Evolutionary conservation across 2,888 invertebrate genomes (phyloP).

Genomic region (Heliconius charithonia): DNA sequence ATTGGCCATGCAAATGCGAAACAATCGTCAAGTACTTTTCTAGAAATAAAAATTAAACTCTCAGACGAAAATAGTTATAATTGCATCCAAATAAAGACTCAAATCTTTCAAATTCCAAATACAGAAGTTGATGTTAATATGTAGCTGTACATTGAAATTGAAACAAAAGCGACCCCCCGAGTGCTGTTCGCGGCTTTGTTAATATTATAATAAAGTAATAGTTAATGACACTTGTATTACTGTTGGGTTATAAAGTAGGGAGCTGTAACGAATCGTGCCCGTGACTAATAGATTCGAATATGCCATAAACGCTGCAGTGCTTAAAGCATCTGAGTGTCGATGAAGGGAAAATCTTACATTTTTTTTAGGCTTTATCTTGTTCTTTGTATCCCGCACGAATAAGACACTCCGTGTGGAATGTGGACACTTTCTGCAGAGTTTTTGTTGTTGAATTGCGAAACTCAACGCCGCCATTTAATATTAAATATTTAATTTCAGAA

Average conservation of each 20-base stretch:
- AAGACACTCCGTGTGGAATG: too few relatives aligned
- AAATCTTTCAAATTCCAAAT: slow-evolving; percentile 32
- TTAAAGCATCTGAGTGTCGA: slow-evolving; percentile 25
- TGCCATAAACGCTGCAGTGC: slow-evolving; percentile 43
- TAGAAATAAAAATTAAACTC: slow-evolving; percentile 20
- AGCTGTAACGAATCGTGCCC: slow-evolving; percentile 62
- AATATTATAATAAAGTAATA: slow-evolving; percentile 75
- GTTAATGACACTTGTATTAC: slow-evolving; percentile 72
- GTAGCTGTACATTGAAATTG: slow-evolving; percentile 65
- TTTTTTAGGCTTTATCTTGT: background rate
- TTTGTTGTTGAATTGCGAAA: too few relatives aligned
- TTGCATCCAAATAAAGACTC: slow-evolving; percentile 29
- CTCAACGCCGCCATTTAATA: too few relatives aligned
- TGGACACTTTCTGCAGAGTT: too few relatives aligned
- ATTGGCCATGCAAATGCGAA: slow-evolving; percentile 69
- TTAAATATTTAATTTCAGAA: too few relatives aligned
- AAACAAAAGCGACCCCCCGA: slow-evolving; percentile 75
- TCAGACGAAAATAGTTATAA: slow-evolving; percentile 35
- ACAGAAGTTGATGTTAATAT: slow-evolving; percentile 37
- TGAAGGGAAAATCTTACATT: slow-evolving; percentile 1
- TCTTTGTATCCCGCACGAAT: too few relatives aligned
- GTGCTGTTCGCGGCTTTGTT: slow-evolving; percentile 72
- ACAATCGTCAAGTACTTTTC: slow-evolving; percentile 60
- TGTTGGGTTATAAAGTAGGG: slow-evolving; percentile 63
- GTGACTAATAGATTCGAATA: slow-evolving; percentile 52